Conservation (phyloP, 2,797 vertebrate genomes). For the Ceyx erithaca region DNA sequence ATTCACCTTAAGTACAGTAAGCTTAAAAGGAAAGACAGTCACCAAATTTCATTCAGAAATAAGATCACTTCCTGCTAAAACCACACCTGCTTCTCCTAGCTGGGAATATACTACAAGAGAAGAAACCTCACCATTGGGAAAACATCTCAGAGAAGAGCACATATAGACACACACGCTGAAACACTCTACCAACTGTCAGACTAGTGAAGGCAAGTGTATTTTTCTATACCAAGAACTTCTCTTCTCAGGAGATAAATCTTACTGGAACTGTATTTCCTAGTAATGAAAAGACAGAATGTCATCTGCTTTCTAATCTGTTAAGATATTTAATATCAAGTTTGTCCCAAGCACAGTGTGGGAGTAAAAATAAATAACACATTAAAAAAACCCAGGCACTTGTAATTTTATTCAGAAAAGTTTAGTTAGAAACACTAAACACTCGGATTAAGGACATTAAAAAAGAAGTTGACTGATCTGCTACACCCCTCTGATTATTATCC, state of each 20-base stretch:
- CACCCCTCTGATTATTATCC: too few relatives aligned
- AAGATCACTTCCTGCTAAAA: constrained; percentile 39
- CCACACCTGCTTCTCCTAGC: constrained; percentile 30
- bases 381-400: background rate
- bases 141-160: background rate
- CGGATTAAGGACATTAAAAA: too few relatives aligned
- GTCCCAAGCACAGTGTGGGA: background rate
- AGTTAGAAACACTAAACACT: background rate
- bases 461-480: too few relatives aligned
- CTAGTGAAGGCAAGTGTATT: constrained; percentile 40
- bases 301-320: constrained; percentile 31
- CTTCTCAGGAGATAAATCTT: constrained; percentile 52
- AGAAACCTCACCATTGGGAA: constrained; percentile 23
- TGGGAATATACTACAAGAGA: background rate
- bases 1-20: background rate
- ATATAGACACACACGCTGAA: background rate
- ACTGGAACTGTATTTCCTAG: constrained; percentile 51
- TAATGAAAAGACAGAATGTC: constrained; percentile 7
- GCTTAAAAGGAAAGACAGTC: constrained; percentile 19
- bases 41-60: constrained; percentile 42
- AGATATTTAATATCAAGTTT: constrained; percentile 10
- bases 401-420: background rate
- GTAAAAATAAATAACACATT: background rate
- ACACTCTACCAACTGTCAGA: constrained; percentile 41
- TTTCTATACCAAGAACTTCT: constrained; percentile 54